phyloP scores from a whole-genome alignment of 2,797 vertebrate species.

The Chloroceryle amazona region DNA sequence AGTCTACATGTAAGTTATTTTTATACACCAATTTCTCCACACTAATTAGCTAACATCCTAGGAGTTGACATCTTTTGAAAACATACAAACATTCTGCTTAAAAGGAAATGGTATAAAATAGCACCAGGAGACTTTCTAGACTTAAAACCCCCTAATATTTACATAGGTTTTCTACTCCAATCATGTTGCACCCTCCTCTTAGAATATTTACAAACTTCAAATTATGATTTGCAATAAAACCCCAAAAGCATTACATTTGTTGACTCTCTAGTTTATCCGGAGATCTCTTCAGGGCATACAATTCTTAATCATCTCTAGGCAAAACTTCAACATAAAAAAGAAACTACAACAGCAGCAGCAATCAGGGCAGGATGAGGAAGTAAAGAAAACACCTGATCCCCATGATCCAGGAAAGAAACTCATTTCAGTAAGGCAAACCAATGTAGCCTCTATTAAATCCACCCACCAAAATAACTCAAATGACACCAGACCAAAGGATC shows the following conservation, averaged over 20 bases:
- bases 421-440: background rate
- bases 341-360: background rate
- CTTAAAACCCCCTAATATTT: background rate
- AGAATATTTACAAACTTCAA: slow-evolving; percentile 24
- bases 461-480: background rate
- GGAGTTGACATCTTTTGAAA: background rate
- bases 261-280: background rate
- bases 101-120: background rate
- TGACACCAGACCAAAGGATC: background rate
- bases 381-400: background rate
- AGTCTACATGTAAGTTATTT: background rate
- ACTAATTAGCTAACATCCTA: background rate
- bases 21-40: background rate
- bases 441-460: background rate
- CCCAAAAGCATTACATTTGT: background rate
- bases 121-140: background rate
- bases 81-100: background rate
- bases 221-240: background rate
- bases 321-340: background rate
- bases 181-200: background rate
- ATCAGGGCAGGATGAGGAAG: background rate
- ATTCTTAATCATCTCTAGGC: background rate
- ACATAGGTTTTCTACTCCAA: background rate
- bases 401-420: background rate
- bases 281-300: background rate